Percentiles rank a stretch among this genome's conserved stretches.
Conservation (phyloP, 2,797 vertebrate genomes). For the Mionectes olivaceus region DNA sequence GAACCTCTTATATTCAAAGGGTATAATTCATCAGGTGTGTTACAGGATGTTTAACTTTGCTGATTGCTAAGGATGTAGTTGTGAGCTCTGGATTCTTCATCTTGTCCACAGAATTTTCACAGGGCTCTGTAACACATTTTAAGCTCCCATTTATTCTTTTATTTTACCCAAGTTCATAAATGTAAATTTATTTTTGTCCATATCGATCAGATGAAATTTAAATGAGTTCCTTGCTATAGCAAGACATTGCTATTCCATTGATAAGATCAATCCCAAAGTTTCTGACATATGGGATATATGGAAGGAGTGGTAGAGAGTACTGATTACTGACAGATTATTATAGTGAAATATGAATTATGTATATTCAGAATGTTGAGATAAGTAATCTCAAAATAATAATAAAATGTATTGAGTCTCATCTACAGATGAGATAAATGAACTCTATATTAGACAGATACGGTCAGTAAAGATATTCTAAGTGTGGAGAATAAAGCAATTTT, state of each 20-base stretch:
- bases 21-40: neutral
- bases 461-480: neutral
- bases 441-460: neutral
- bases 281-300: neutral
- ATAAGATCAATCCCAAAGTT: neutral
- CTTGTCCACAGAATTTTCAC: neutral
- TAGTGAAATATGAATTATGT: neutral
- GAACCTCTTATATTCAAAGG: neutral
- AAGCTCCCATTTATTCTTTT: neutral
- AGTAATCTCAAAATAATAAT: neutral
- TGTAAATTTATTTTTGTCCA: neutral
- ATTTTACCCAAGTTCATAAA: neutral
- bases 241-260: neutral
- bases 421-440: neutral
- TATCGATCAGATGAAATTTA: neutral
- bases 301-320: neutral
- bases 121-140: neutral
- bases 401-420: neutral
- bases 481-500: neutral
- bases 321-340: neutral
- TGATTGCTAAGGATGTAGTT: neutral
- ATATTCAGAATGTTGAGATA: neutral
- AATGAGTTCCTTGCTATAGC: neutral
- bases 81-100: neutral
- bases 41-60: neutral